Evolutionary conservation across 2,888 invertebrate species (phyloP).

Genomic region (Leptinotarsa rubiginosa): DNA sequence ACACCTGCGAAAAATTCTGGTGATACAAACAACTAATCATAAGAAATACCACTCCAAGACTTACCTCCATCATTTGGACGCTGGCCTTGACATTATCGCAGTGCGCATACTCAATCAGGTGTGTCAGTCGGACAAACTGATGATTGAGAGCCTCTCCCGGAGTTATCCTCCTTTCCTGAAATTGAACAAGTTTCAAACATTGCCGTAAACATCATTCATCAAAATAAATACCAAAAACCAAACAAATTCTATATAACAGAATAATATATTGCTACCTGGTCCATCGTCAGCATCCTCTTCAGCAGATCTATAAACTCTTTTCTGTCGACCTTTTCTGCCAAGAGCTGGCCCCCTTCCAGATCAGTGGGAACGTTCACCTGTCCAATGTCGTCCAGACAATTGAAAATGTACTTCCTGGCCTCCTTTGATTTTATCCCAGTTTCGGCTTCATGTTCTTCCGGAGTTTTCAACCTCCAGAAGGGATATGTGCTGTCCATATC

Average conservation of each 20-base stretch:
- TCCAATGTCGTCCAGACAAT: slow-evolving; percentile 98
- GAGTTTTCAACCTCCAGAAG: slow-evolving; percentile 90
- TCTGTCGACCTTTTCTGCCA: slow-evolving; percentile 97
- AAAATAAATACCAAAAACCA: background rate
- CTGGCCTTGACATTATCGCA: slow-evolving; percentile 97
- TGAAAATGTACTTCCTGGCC: slow-evolving; percentile 99
- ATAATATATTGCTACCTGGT: slow-evolving; percentile 78
- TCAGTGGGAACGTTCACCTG: slow-evolving; percentile 97
- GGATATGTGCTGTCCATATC: slow-evolving; percentile 93
- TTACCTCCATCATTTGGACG: slow-evolving; percentile 96
- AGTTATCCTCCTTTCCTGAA: slow-evolving; percentile 90
- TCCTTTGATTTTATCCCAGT: slow-evolving; percentile 99
- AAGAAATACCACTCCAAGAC: background rate
- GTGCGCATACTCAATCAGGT: slow-evolving; percentile 95
- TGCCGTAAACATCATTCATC: slow-evolving; percentile 32
- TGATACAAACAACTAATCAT: slow-evolving; percentile 1
- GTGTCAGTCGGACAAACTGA: slow-evolving; percentile 92
- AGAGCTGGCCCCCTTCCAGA: slow-evolving; percentile 93
- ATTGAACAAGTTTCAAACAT: slow-evolving; percentile 32
- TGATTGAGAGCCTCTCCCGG: slow-evolving; percentile 97
- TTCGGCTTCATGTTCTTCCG: slow-evolving; percentile 98
- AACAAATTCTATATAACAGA: slow-evolving; percentile 5
- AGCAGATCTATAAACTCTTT: slow-evolving; percentile 97
- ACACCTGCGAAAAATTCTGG: slow-evolving; percentile 68
- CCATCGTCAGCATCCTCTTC: slow-evolving; percentile 98